Evolutionary conservation across 2,888 invertebrate species (phyloP), one percentile per base, ranked within the genome.

Genomic region (Masnerella sp.): DNA sequence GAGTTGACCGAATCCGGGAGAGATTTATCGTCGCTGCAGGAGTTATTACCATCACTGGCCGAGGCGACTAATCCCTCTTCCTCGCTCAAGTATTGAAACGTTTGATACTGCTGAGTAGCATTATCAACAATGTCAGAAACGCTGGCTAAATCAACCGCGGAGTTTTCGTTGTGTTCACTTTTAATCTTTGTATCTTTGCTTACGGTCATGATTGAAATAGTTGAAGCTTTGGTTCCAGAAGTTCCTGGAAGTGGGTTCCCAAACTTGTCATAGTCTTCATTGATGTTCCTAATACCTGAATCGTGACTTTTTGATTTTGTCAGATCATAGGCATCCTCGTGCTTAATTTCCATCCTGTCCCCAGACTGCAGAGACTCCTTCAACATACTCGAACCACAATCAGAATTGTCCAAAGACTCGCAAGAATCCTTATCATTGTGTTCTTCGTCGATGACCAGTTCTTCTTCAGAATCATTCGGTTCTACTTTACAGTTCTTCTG

Each of bases 21-120:
- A 0, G 93, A 93, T 82, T 93, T 93, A 84, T 95, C 95, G 85
- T 95, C 95, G 75, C 94, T 94, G 74, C 95, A 95, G 9, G 95
- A 94, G 80, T 93, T 92, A 81, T 94, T 95, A 79, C 93, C 94
- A 85, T 95, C 95, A 79, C 95, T 95, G 9, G 94, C 94, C 4
- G 94, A 94, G 2, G 95, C 95, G 0, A 95, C 92, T 0, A 95
- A 90, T 11, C 95, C 95, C 83, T 95, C 96, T 77, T 94, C 94
- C 84, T 93, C 93, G 82, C 88, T 90, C 78, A 85, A 78, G 49
- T 87, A 84, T 51, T 85, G 85, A 58, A 86, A 87, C 14, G 87
- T 85, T 4, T 84, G 85, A 30, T 87, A 86, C 73, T 90, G 89
- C 5, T 89, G 89, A 3, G 89, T 89, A 0, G 97, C 95, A 73